These are phyloP conservation scores for Apus apus DNA, from an alignment of 2,113 vertebrate genomes.

Conservation along the genomic window DNA sequence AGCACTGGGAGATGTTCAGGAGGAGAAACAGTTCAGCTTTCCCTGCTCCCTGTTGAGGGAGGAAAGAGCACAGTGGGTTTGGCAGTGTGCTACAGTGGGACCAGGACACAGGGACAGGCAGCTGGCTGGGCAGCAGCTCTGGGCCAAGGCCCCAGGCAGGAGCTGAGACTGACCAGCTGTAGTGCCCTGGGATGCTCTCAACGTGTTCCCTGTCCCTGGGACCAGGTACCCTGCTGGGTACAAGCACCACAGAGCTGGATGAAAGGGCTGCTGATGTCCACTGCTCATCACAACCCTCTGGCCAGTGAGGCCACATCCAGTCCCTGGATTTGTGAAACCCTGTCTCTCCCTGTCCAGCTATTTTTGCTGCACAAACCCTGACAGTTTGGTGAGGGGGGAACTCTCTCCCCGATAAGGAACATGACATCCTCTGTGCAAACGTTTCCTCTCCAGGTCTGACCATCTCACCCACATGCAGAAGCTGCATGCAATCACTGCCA, in stretches of 20 bases:
- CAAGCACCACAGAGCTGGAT: background rate
- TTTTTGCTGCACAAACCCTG: background rate
- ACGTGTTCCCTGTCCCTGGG: accelerated
- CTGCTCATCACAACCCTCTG: background rate
- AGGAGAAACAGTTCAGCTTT: background rate
- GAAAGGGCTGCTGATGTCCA: background rate
- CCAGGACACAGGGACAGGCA: background rate
- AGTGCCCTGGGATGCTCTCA: background rate
- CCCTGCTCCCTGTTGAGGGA: accelerated
- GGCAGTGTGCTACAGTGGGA: background rate
- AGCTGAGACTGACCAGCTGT: background rate
- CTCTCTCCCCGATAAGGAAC: background rate
- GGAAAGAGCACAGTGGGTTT: background rate
- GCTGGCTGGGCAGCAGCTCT: background rate
- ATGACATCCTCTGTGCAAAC: background rate
- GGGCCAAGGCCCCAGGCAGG: background rate
- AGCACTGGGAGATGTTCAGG: background rate
- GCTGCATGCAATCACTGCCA: background rate
- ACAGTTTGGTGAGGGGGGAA: background rate
- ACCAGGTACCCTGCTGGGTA: background rate
- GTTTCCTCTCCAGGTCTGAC: background rate
- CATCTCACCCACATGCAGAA: background rate
- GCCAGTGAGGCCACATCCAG: background rate
- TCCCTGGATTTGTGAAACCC: background rate
- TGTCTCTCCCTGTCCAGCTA: background rate